Conservation (phyloP, 1,140 invertebrate species). For the Berghia stephanieae region DNA sequence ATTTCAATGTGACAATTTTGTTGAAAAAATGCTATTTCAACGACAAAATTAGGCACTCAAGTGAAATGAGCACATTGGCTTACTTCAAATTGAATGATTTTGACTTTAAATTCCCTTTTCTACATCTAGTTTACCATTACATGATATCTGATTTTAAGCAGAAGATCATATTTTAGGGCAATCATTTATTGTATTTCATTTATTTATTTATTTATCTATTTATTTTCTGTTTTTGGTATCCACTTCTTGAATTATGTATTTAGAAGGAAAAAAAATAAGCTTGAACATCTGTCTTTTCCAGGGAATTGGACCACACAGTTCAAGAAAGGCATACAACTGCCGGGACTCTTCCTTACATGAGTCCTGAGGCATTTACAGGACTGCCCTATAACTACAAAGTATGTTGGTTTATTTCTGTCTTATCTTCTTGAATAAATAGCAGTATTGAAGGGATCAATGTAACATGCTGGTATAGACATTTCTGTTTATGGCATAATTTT, state of each 20-base stretch:
- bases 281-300: neutral
- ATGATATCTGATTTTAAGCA: neutral
- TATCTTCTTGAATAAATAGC: neutral
- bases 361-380: constrained; percentile 34
- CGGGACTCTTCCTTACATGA: constrained; percentile 41
- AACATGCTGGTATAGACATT: too few relatives aligned
- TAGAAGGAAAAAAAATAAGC: constrained; percentile 24
- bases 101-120: neutral
- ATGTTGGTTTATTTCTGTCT: neutral
- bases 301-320: constrained; percentile 18
- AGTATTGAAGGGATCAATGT: neutral
- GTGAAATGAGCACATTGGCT: too few relatives aligned
- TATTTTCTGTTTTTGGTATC: neutral
- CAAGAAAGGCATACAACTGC: constrained; percentile 18
- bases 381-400: constrained; percentile 36
- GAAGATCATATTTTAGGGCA: neutral
- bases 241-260: neutral
- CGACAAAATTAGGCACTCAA: too few relatives aligned
- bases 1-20: too few relatives aligned
- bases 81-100: too few relatives aligned
- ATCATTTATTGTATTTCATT: neutral
- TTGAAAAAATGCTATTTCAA: too few relatives aligned
- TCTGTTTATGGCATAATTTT: too few relatives aligned
- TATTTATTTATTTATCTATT: neutral
- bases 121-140: neutral